Percentiles rank a stretch among this genome's conserved stretches.
Conservation (phyloP, 2,113 vertebrate species). For the Microcebus lehilahytsara region DNA sequence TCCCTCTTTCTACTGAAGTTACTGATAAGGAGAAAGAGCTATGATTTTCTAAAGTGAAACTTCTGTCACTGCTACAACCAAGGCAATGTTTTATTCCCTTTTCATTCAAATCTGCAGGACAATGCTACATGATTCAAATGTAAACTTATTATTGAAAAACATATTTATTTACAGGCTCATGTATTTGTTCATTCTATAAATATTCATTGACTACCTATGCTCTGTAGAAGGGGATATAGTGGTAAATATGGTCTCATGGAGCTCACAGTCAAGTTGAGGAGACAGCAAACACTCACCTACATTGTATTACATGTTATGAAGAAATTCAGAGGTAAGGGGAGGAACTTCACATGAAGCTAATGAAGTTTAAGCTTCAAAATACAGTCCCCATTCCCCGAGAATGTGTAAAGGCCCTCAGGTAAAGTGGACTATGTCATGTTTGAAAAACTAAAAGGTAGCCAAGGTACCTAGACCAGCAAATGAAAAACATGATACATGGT, state of each 20-base stretch:
- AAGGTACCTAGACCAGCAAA: not conserved
- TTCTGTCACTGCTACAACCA: not conserved
- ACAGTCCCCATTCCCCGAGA: rapidly evolving
- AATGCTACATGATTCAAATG: not conserved
- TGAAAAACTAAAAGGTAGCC: not conserved
- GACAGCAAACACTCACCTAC: not conserved
- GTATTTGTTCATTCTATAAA: not conserved
- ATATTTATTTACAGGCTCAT: not conserved
- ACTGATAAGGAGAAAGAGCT: not conserved
- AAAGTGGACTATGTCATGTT: not conserved
- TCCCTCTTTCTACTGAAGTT: not conserved
- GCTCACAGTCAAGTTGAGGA: not conserved
- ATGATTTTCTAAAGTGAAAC: not conserved
- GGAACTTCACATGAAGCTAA: not conserved
- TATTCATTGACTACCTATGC: not conserved
- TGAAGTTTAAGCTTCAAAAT: not conserved
- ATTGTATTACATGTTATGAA: not conserved
- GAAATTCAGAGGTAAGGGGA: not conserved
- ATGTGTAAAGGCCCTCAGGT: not conserved
- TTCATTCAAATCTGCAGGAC: not conserved
- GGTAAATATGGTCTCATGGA: not conserved
- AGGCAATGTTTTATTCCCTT: not conserved
- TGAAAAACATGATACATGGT: not conserved
- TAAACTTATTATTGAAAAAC: not conserved
- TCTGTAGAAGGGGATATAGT: not conserved